Base-by-base conservation (phyloP, 2,888 invertebrate genomes). In the Belgica antarctica region DNA sequence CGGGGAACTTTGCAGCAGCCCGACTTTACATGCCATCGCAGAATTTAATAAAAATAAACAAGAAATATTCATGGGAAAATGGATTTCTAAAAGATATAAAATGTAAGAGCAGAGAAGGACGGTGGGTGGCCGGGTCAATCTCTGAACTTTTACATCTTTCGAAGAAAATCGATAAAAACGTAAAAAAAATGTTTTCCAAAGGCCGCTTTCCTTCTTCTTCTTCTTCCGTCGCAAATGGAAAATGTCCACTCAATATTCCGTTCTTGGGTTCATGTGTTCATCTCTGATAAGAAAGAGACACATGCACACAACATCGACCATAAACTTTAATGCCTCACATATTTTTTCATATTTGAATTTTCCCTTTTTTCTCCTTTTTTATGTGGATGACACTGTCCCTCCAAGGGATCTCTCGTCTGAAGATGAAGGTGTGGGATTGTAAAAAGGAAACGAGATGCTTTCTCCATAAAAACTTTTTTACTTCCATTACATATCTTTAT, bases 251-350 rank as follows among this genome's bases (percentile, higher is more conserved):
- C 63, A 41, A 63, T 41, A 24, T 62, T 62, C 24, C 57, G 17
- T 7, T 57, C 61, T 62, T 62, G 24, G 41, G 65, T 65, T 59
- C 65, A 65, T 65, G 41, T 47, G 46, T 62, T 34, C 63, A 63
- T 65, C 46, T 46, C 41, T 25, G 65, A 65, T 65, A 65, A 65
- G 1, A 46, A n/a, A n/a, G 46, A 65, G 65, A 65, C 65, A 65
- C 65, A 65, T 47, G 47, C 27, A 47, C 19, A 65, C 25, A 62
- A 27, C 25, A 65, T 47, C 47, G 34, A 34, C 68, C 68, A 68
- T 68, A 68, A 68, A 68, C 68, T 68, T 68, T 68, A 68, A 68
- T 68, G 68, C 57, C 27, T 46, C 34, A 34, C 59, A 68, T 57
- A 52, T 68, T 68, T 68, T 68, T 68, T 27, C 25, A 57, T 68